Conservation (phyloP, 2,888 invertebrate genomes). For the Eilema sororculum region DNA sequence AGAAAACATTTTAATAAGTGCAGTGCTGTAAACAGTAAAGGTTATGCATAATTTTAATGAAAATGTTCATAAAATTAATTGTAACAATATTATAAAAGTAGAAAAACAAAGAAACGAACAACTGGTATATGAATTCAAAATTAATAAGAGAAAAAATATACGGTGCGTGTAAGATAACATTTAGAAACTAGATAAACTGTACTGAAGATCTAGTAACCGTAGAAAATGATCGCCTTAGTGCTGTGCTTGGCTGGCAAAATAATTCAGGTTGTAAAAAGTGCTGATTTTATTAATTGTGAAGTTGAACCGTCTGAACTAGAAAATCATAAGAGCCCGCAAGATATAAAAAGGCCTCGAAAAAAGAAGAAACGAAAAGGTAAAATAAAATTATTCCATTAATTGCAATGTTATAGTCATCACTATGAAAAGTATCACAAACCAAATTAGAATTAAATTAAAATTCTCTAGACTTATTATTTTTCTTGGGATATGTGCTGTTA, state of each 20-base stretch:
- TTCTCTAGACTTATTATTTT: not conserved
- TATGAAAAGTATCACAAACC: not conserved
- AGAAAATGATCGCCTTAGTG: slow-evolving; percentile 75
- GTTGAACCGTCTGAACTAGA: slow-evolving; percentile 30
- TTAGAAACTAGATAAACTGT: slow-evolving; percentile 41
- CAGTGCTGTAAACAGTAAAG: slow-evolving; percentile 52
- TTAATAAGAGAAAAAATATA: slow-evolving; percentile 68
- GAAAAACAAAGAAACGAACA: slow-evolving; percentile 46
- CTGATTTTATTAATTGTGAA: slow-evolving; percentile 41
- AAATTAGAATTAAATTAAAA: not conserved
- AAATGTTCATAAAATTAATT: slow-evolving; percentile 44
- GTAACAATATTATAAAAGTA: slow-evolving; percentile 39
- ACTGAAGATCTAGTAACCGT: slow-evolving; percentile 38
- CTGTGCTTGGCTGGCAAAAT: slow-evolving; percentile 72
- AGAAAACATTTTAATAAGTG: slow-evolving; percentile 53
- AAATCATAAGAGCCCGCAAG: slow-evolving; percentile 33
- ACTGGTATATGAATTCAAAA: slow-evolving; percentile 56
- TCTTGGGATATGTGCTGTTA: not conserved
- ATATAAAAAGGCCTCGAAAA: slow-evolving; percentile 50
- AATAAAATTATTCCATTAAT: slow-evolving; percentile 12
- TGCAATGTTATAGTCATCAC: not conserved
- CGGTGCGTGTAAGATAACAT: slow-evolving; percentile 49
- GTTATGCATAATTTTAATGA: slow-evolving; percentile 60
- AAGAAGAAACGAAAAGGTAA: slow-evolving; percentile 56
- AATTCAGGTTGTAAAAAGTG: slow-evolving; percentile 64